Evolutionary conservation across 2,888 invertebrate species (phyloP).

Genomic region (Cataglyphis rosenhaueri): DNA sequence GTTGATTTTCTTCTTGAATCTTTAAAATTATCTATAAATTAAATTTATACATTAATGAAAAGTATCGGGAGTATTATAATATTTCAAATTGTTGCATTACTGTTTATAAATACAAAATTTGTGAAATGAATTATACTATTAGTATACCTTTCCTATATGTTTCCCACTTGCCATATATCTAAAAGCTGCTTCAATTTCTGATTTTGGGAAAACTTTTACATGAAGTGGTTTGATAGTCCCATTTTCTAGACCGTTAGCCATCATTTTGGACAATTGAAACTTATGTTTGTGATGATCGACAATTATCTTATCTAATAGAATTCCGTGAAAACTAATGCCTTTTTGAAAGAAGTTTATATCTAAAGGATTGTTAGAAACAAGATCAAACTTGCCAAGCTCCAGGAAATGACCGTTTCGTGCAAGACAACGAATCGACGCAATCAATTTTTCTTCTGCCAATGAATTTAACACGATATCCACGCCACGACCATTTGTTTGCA

Average conservation of each 20-base stretch:
- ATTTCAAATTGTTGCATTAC: not conserved
- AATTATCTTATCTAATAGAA: constrained; percentile 91
- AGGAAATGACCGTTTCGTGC: constrained; percentile 90
- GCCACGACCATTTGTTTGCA: constrained; percentile 93
- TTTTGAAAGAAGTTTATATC: constrained; percentile 90
- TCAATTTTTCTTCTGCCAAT: constrained; percentile 96
- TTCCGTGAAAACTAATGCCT: constrained; percentile 91
- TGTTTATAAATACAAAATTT: not conserved
- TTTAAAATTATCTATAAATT: constrained; percentile 65
- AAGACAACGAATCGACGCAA: constrained; percentile 89
- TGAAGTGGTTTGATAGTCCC: constrained; percentile 91
- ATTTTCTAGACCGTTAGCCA: constrained; percentile 88
- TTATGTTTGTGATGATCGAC: not conserved
- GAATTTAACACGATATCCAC: constrained; percentile 96
- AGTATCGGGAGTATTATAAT: not conserved
- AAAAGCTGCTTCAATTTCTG: not conserved
- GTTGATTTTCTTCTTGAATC: constrained; percentile 69
- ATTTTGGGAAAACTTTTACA: constrained; percentile 88
- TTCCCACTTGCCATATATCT: constrained; percentile 14
- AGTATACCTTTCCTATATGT: constrained; percentile 1
- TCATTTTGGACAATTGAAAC: not conserved
- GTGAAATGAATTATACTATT: not conserved
- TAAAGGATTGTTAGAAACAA: constrained; percentile 89
- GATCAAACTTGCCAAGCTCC: constrained; percentile 95
- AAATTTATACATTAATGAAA: not conserved